phyloP scores from a whole-genome alignment of 2,113 vertebrate genomes.

The Apeltes quadracus region DNA sequence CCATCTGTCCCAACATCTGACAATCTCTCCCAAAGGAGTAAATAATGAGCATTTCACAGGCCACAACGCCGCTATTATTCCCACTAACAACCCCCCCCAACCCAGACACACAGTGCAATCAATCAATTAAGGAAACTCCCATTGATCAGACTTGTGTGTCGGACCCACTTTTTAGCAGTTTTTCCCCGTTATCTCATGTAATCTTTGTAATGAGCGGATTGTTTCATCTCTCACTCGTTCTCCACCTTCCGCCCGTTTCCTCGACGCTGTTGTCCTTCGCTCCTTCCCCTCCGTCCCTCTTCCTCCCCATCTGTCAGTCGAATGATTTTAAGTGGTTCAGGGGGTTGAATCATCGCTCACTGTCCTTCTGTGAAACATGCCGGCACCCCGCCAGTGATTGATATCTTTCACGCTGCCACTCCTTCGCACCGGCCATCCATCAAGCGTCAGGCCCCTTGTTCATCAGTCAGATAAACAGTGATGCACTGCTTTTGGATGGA shows the following conservation, averaged over 20 bases:
- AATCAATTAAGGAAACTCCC: conserved; percentile 47
- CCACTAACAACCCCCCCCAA: conserved; percentile 6
- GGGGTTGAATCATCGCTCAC: conserved; percentile 40
- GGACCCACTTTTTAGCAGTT: conserved; percentile 16
- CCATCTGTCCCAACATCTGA: conserved; percentile 34
- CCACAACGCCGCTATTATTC: conserved; percentile 52
- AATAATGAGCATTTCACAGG: conserved; percentile 53
- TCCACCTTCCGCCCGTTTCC: neutral
- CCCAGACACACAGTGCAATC: conserved; percentile 28
- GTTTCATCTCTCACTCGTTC: neutral
- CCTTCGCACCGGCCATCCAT: conserved; percentile 43
- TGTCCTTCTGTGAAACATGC: conserved; percentile 36
- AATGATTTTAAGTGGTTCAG: conserved; percentile 44
- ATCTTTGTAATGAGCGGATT: conserved; percentile 5
- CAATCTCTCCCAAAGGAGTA: conserved; percentile 30
- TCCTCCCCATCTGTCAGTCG: conserved; percentile 18
- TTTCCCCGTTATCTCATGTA: neutral
- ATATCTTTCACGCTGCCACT: conserved; percentile 39
- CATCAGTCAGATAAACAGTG: conserved; percentile 30
- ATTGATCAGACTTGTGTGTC: conserved; percentile 43
- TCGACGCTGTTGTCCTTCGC: neutral
- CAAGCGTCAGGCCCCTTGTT: conserved; percentile 34
- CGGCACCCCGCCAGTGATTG: conserved; percentile 36
- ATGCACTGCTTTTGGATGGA: conserved; percentile 15
- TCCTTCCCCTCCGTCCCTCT: neutral